phyloP scores from a whole-genome alignment of 2,113 vertebrate species.

The Chaetorhynchus papuensis region DNA sequence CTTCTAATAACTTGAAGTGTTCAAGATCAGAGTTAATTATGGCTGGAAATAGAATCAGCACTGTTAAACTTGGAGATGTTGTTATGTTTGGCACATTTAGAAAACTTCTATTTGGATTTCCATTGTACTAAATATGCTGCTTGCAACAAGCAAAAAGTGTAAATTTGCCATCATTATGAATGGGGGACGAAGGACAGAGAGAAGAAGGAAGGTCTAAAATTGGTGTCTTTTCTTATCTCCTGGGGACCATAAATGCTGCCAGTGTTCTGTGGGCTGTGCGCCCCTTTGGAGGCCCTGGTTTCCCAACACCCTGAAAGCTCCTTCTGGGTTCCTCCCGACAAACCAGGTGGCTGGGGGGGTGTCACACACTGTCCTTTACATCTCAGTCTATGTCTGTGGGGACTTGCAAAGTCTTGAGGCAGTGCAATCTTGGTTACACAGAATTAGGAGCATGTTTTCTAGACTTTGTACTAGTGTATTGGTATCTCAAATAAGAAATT shows the following conservation, averaged over 20 bases:
- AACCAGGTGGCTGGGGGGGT: neutral
- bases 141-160: neutral
- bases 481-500: neutral
- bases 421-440: neutral
- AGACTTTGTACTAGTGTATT: neutral
- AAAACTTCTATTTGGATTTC: neutral
- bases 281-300: neutral
- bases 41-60: conserved; percentile 1
- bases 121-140: neutral
- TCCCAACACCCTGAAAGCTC: neutral
- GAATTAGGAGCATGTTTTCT: neutral
- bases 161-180: neutral
- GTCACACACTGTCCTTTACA: neutral
- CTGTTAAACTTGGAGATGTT: neutral
- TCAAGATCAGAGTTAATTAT: neutral
- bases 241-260: rapidly evolving
- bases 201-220: neutral
- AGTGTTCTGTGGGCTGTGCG: rapidly evolving
- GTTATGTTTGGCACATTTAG: neutral
- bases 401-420: neutral
- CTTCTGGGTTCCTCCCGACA: neutral
- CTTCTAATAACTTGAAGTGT: conserved; percentile 4
- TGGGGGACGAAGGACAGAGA: neutral
- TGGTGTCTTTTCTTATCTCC: rapidly evolving
- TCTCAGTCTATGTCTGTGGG: rapidly evolving